Evolutionary conservation across 2,888 invertebrate genomes (phyloP), one percentile per base, ranked within the genome.

Genomic region (Limnephilus lunatus): DNA sequence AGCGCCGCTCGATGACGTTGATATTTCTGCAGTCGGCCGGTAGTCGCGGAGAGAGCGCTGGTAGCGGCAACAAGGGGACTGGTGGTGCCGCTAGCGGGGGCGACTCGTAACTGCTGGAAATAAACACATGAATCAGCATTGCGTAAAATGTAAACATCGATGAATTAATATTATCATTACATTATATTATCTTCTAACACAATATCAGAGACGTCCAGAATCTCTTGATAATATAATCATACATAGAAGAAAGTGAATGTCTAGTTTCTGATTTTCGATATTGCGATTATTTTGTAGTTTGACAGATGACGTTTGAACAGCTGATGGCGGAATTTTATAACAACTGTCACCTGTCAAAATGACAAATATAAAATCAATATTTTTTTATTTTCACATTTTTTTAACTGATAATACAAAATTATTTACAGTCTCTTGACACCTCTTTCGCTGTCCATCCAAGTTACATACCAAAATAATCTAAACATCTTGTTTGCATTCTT

Each of bases 91-190:
- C 31, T 0, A 14, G 83, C 25, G 90, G 90, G 35, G 91, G 91
- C 11, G 91, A 87, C n/a, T 91, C 91, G 87, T 91, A 81, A 4
- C 87, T 81, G 48, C 91, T 91, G 91, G 25, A 87, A 91, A 91
- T 68, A 83, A 83, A 83, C 1, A 83, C 32, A n/a, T 83, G 83
- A 83, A 83, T 83, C 83, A 83, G 83, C 83, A 83, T 83, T 83
- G 83, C 83, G 31, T 83, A 35, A 35, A 83, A 25, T 32, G 83
- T 83, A 83, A 83, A 83, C 83, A 83, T 83, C 35, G 9, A 83
- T 68, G 25, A 68, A 68, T 68, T 68, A 25, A 68, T n/a, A 68
- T 68, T 68, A n/a, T n/a, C n/a, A n/a, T n/a, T 68, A 68, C 48
- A 48, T 48, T 11, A 14, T 48, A 48, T 15, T 68, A 68, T 68